Base-by-base conservation (phyloP, 64 coral and sea anemone species). In the Cladopsammia gracilis region DNA sequence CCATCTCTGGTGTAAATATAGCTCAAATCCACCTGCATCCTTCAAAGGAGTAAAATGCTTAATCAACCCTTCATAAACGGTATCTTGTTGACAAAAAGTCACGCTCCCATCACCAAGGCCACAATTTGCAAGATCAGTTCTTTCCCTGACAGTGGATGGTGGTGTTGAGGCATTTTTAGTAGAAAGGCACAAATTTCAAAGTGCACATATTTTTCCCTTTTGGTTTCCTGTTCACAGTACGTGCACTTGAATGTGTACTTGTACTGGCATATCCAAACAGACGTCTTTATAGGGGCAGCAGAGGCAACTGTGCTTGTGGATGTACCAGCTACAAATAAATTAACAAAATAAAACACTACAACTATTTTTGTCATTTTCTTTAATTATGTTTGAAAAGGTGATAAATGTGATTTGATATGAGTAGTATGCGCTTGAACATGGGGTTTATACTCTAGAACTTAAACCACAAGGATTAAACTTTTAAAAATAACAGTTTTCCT, bases 11-110 rank as follows among this genome's bases (percentile, higher is more conserved):
- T 46, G 56, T 24, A 87, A 47, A 50, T 47, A 72, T 25, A 87
- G 20, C 24, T 87, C 85, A 87, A 87, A 87, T 54, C 85, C 85
- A 44, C 85, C 85, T 13, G 66, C 85, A 15, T 87, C 48, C 7
- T 50, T 87, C 68, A 87, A 73, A 19, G 68, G 48, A 52, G 85
- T 23, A 70, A 72, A 87, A 64, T 48, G 58, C 26, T 70, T 64
- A 12, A 86, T 16, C 43, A 86, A 45, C 13, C 43, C 6, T 13
- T 56, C 20, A 6, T 61, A 61, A 83, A 58, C 79, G 43, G 23
- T 48, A 43, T 85, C 82, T 16, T 85, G 58, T 26, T 58, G 22
- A 48, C 15, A 26, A 25, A 85, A 62, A 16, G 60, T 65, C 62
- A 85, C 64, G 58, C 22, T 43, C 3, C 57, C 81, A 62, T 85